A percentile compares a stretch with the other conserved stretches of the same genome.
Conservation (phyloP, 1,140 invertebrate genomes). For the Drosophila repletoides region DNA sequence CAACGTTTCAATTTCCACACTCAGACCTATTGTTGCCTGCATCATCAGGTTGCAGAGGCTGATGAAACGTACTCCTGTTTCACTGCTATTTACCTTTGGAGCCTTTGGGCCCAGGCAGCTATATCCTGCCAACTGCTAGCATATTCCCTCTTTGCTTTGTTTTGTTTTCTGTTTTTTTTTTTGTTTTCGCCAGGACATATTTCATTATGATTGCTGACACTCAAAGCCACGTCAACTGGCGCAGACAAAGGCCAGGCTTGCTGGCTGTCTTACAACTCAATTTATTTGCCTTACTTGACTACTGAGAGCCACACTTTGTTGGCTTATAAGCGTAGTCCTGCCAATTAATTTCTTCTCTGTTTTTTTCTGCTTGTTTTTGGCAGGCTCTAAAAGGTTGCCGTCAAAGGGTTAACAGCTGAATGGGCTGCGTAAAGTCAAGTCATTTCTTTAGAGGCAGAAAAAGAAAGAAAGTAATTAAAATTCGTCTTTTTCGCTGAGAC, state of each 20-base stretch:
- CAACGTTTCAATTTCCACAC: slow-evolving; percentile 63
- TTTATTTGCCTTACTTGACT: slow-evolving; percentile 60
- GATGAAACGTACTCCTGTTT: slow-evolving; percentile 56
- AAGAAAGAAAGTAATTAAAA: neutral
- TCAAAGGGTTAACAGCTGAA: neutral
- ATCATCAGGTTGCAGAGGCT: no score
- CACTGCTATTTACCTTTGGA: slow-evolving; percentile 58
- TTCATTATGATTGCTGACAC: slow-evolving; percentile 75
- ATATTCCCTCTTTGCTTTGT: neutral
- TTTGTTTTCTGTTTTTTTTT: neutral
- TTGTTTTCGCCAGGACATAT: slow-evolving; percentile 41
- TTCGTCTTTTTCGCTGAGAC: no score
- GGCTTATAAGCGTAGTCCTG: slow-evolving; percentile 14
- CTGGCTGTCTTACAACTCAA: slow-evolving; percentile 71
- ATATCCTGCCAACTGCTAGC: slow-evolving; percentile 44
- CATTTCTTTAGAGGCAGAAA: no score
- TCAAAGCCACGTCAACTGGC: slow-evolving; percentile 63
- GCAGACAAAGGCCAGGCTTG: slow-evolving; percentile 19
- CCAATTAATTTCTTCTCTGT: slow-evolving; percentile 49
- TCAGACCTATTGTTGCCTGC: slow-evolving; percentile 40
- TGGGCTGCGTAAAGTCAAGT: no score
- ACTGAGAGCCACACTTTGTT: slow-evolving; percentile 33
- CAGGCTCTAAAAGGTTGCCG: neutral
- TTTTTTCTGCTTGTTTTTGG: neutral
- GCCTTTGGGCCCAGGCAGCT: slow-evolving; percentile 48